Evolutionary conservation across 2,888 invertebrate species (phyloP).

Genomic region (Cephalotes varians): DNA sequence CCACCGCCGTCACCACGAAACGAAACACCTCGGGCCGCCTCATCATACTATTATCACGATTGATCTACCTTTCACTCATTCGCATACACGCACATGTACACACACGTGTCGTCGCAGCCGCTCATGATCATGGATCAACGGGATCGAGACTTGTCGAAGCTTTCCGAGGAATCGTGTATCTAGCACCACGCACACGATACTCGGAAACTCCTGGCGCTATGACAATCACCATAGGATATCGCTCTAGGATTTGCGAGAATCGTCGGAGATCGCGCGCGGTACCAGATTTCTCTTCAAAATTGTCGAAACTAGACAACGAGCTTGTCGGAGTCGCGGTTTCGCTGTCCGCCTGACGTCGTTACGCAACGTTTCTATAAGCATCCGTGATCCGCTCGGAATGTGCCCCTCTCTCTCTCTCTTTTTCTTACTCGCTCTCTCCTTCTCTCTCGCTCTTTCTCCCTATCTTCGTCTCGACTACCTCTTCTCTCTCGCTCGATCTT

Average conservation of each 20-base stretch:
- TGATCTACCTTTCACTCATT: slow-evolving; percentile 5
- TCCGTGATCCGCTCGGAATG: slow-evolving; percentile 85
- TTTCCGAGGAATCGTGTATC: slow-evolving; percentile 13
- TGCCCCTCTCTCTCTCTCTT: slow-evolving; percentile 74
- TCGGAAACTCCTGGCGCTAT: neutral
- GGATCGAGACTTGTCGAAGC: slow-evolving; percentile 1
- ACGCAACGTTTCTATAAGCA: slow-evolving; percentile 86
- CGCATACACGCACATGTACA: slow-evolving; percentile 19
- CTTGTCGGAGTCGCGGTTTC: slow-evolving; percentile 71
- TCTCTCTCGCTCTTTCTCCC: slow-evolving; percentile 10
- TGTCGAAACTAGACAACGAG: slow-evolving; percentile 70
- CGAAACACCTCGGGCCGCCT: neutral
- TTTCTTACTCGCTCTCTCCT: slow-evolving; percentile 57
- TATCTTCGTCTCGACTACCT: neutral
- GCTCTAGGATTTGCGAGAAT: slow-evolving; percentile 12
- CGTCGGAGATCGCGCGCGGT: slow-evolving; percentile 21
- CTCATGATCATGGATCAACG: neutral
- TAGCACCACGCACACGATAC: slow-evolving; percentile 14
- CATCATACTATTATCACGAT: neutral
- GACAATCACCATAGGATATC: neutral
- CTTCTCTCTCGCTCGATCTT: slow-evolving; percentile 24
- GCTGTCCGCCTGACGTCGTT: slow-evolving; percentile 80
- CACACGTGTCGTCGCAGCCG: slow-evolving; percentile 19
- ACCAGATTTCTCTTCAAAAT: slow-evolving; percentile 62
- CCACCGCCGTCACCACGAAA: neutral